Evolutionary conservation across 2,888 invertebrate species (phyloP).

Genomic region (Vandiemenella viatica): DNA sequence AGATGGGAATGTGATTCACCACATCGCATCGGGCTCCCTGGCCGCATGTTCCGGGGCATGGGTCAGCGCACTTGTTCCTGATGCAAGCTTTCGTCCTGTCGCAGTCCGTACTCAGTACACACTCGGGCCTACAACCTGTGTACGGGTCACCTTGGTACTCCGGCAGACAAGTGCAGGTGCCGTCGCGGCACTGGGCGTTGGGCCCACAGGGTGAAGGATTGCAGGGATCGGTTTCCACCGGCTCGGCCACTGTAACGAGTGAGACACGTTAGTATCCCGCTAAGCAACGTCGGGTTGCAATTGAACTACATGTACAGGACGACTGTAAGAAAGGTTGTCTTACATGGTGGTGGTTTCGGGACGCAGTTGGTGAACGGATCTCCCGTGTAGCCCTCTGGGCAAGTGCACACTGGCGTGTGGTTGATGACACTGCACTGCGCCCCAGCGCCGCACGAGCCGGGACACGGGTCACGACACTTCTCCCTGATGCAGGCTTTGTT

Average conservation of each 20-base stretch:
- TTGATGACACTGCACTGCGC: slow-evolving; percentile 49
- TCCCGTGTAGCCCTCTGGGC: slow-evolving; percentile 22
- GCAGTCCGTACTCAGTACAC: slow-evolving; percentile 52
- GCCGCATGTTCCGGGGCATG: slow-evolving; percentile 57
- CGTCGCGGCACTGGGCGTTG: slow-evolving; percentile 29
- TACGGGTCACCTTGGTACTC: slow-evolving; percentile 61
- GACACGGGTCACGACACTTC: slow-evolving; percentile 65
- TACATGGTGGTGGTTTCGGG: slow-evolving; percentile 12
- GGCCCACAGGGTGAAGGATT: slow-evolving; percentile 24
- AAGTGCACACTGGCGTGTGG: slow-evolving; percentile 36
- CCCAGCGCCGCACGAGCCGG: slow-evolving; percentile 53
- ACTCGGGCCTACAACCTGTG: slow-evolving; percentile 52
- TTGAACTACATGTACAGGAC: no score
- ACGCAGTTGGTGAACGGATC: slow-evolving; percentile 23
- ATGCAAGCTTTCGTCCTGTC: slow-evolving; percentile 46
- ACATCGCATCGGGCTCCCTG: slow-evolving; percentile 53
- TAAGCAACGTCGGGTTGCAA: no score
- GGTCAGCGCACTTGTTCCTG: slow-evolving; percentile 50
- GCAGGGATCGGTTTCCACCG: slow-evolving; percentile 19
- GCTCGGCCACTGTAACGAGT: background rate
- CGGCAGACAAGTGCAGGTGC: slow-evolving; percentile 51
- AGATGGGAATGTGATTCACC: slow-evolving; percentile 55
- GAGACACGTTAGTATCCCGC: background rate
- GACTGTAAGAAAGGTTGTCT: background rate
- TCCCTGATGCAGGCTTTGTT: slow-evolving; percentile 58